Base-by-base conservation (phyloP, 2,113 vertebrate genomes). In the Balaenoptera acutorostrata region DNA sequence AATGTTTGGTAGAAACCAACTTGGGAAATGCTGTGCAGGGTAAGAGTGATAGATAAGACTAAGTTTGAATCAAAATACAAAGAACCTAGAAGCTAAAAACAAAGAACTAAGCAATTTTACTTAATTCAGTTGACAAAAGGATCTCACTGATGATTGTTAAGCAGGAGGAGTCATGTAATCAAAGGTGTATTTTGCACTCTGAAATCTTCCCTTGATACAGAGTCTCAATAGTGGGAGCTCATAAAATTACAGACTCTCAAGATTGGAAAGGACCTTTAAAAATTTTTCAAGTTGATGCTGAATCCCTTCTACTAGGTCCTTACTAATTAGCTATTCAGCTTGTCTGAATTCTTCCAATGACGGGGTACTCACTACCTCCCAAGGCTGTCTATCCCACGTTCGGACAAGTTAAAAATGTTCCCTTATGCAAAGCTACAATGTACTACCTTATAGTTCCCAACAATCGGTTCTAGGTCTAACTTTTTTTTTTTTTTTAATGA, bases 31-130 rank as follows among this genome's bases (percentile, higher is more conserved):
- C 13, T 82, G 33, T 61, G 41, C 44, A 86, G 63, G 10, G 8
- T 75, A 90, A 94, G 41, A 93, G 31, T 72, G n/a, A 92, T 63
- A 44, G 72, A 72, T 75, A 87, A 93, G 36, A 33, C 20, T 90
- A 96, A 83, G 33, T 89, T 78, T 93, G 29, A 49, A 85, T 71
- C 59, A 74, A 97, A 89, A 31, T 83, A 88, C 72, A 92, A 93
- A 92, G 39, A 91, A 69, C 20, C 27, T 86, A 94, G 31, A 36
- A 90, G 66, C 10, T 25, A 93, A 83, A 44, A 89, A 63, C 27
- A 74, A 90, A 72, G 59, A 96, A 91, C 27, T 93, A 78, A 89
- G 63, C n/a, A 90, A 72, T 63, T 95, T 80, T 78, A 90, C 33
- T 57, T 96, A 88, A 94, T 82, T 91, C 82, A 90, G 39, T 9